phyloP scores from a whole-genome alignment of 2,113 vertebrate genomes.

The Camelus bactrianus region DNA sequence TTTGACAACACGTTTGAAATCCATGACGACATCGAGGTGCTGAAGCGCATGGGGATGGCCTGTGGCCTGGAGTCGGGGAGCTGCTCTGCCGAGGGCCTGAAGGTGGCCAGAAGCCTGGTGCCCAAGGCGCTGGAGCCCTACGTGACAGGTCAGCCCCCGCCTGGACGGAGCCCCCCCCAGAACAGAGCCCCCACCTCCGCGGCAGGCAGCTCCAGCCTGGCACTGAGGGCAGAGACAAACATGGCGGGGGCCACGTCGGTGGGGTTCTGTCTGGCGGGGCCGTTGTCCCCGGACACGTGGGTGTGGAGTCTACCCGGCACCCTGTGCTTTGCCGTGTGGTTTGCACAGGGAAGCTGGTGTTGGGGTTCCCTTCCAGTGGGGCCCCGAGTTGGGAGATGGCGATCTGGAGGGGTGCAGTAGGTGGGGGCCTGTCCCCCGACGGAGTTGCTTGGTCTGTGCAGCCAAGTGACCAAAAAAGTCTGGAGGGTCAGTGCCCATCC shows the following conservation, averaged over 20 bases:
- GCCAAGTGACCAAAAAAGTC: background rate
- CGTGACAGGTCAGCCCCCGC: constrained; percentile 93
- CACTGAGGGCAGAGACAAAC: background rate
- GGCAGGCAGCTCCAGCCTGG: too few relatives aligned
- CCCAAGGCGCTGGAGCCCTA: constrained; percentile 99
- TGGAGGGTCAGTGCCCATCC: too few relatives aligned
- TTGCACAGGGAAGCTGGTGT: too few relatives aligned
- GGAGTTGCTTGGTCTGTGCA: too few relatives aligned
- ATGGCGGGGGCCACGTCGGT: too few relatives aligned
- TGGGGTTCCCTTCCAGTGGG: background rate
- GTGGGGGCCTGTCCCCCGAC: accelerated
- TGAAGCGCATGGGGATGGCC: constrained; percentile 99
- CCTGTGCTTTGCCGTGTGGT: background rate
- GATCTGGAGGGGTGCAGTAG: background rate
- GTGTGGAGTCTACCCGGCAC: background rate
- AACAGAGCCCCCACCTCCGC: background rate
- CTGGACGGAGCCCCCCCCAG: background rate
- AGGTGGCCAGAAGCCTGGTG: constrained; percentile 95
- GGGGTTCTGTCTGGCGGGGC: too few relatives aligned
- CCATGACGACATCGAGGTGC: constrained; percentile 98
- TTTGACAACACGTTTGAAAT: constrained; percentile 99
- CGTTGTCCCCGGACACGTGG: too few relatives aligned
- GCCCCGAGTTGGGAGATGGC: background rate
- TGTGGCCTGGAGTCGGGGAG: constrained; percentile 97
- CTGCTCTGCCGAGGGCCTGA: constrained; percentile 97